Conservation (phyloP, 2,888 invertebrate genomes). For the Chelonus formosanus region DNA sequence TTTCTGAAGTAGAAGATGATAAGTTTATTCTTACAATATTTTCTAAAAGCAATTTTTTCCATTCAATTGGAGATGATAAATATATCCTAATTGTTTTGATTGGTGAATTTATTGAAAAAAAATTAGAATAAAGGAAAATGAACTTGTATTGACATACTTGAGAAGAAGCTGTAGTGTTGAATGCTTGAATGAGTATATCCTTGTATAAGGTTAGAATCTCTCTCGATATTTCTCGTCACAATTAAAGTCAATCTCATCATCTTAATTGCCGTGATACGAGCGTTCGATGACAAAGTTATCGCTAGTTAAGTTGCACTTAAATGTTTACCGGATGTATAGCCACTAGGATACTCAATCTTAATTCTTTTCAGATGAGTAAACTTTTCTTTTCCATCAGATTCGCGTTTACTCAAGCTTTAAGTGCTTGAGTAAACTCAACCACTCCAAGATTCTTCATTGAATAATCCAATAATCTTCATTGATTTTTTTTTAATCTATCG, state of each 20-base stretch:
- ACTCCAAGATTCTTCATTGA: constrained; percentile 4
- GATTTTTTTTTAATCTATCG: neutral
- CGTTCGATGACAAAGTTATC: constrained; percentile 9
- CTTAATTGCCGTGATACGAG: constrained; percentile 10
- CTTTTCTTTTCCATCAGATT: constrained; percentile 5
- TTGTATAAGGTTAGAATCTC: neutral
- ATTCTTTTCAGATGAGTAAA: constrained; percentile 7
- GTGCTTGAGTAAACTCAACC: neutral
- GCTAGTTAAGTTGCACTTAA: constrained; percentile 15
- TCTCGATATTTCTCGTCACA: constrained; percentile 3
- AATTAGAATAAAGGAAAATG: no score
- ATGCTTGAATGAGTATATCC: no score
- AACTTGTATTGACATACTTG: no score
- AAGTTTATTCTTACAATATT: no score
- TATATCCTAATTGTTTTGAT: no score
- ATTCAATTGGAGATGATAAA: no score
- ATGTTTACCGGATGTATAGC: constrained; percentile 15
- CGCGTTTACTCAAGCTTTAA: neutral
- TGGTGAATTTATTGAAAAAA: no score
- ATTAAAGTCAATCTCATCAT: constrained; percentile 23
- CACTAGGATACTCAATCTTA: neutral
- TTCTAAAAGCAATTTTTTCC: no score
- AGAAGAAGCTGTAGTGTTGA: no score
- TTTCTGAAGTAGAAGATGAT: neutral
- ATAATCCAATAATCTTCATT: neutral